Conservation (phyloP, 2,113 vertebrate genomes). For the Atractosteus spatula region DNA sequence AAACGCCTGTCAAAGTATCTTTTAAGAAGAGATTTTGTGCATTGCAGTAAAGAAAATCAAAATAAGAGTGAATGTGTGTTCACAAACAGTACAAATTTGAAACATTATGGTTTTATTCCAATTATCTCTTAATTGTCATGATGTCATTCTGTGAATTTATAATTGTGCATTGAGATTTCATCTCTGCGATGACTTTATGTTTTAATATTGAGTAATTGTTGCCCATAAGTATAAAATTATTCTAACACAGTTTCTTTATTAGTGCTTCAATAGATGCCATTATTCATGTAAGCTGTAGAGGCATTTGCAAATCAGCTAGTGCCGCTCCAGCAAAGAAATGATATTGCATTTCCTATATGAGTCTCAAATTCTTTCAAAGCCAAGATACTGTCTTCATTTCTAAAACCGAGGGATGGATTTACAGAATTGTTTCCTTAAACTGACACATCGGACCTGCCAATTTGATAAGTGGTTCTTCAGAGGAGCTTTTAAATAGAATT, state of each 20-base stretch:
- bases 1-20: conserved; percentile 45
- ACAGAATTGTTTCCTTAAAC: conserved; percentile 18
- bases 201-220: conserved; percentile 79
- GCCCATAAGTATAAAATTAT: conserved; percentile 79
- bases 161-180: conserved; percentile 74
- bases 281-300: conserved; percentile 73
- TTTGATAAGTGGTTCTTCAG: conserved; percentile 28
- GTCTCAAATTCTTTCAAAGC: conserved; percentile 19
- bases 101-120: conserved; percentile 75
- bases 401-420: conserved; percentile 19
- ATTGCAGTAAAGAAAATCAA: conserved; percentile 37
- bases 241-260: conserved; percentile 76
- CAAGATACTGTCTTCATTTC: conserved; percentile 13
- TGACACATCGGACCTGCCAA: conserved; percentile 26
- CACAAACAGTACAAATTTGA: conserved; percentile 48
- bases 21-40: conserved; percentile 43
- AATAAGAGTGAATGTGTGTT: conserved; percentile 46
- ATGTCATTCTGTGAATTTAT: conserved; percentile 80
- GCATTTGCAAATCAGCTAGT: conserved; percentile 80
- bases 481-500: conserved; percentile 15
- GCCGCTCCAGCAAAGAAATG: conserved; percentile 76
- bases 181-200: conserved; percentile 76
- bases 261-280: conserved; percentile 79
- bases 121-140: conserved; percentile 72
- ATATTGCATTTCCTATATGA: conserved; percentile 71